Conservation (phyloP, 2,113 vertebrate species). For the Perognathus longimembris region DNA sequence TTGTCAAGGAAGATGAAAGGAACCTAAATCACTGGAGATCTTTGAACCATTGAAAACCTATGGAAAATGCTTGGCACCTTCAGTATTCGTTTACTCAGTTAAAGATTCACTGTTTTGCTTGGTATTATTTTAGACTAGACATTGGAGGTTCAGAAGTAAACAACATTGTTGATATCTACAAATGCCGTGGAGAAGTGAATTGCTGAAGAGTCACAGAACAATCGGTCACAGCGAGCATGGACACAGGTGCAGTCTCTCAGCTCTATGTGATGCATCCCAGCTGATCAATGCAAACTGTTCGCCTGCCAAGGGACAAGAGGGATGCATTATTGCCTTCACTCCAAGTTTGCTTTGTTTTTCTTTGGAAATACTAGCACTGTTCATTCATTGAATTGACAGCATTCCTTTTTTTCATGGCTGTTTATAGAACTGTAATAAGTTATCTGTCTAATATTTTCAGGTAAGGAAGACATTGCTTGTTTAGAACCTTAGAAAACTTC, state of each 20-base stretch:
- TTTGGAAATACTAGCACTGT: conserved; percentile 73
- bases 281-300: conserved; percentile 51
- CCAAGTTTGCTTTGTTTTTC: conserved; percentile 75
- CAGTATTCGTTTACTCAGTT: conserved; percentile 27
- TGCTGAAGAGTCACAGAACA: not conserved
- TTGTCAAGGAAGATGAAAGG: conserved; percentile 21
- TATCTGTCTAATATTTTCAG: conserved; percentile 71
- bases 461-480: conserved; percentile 59
- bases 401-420: conserved; percentile 50
- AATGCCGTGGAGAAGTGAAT: conserved; percentile 44
- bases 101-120: conserved; percentile 33
- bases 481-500: conserved; percentile 59
- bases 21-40: not conserved
- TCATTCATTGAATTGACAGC: conserved; percentile 31
- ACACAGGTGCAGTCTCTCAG: not conserved
- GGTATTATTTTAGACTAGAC: conserved; percentile 10
- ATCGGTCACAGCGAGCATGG: not conserved
- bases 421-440: conserved; percentile 72
- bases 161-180: conserved; percentile 7
- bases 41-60: conserved; percentile 1
- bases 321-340: conserved; percentile 71
- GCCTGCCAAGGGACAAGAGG: conserved; percentile 58
- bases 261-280: conserved; percentile 52
- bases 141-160: not conserved
- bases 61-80: conserved; percentile 19